Evolutionary conservation across 2,113 vertebrate species (phyloP), one percentile per base, ranked within the genome.

Genomic region (Corythornis cristatus): DNA sequence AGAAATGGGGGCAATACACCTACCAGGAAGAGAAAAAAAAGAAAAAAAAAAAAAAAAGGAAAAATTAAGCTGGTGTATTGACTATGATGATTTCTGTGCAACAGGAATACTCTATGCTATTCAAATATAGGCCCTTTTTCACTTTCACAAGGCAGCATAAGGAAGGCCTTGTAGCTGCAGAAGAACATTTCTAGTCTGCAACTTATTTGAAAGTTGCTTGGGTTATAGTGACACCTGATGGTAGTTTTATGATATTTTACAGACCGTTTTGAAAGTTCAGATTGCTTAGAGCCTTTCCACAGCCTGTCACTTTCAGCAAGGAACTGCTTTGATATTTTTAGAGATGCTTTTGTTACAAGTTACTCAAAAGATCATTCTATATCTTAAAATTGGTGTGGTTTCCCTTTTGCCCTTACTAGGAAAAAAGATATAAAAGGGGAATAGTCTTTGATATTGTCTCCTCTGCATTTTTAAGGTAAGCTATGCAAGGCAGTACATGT

Each of bases 211-310:
- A 71, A 33, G 37, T 83, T 94, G 40, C 45, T 90, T 95, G 86
- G 58, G 64, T 86, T 88, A 97, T 31, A 97, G 95, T 91, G 98
- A 97, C 97, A 97, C 91, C 97, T 97, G 75, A 95, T 97, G 97
- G 97, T 48, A 78, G 87, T 65, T 95, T 64, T 67, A 46, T 23
- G 48, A 6, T 8, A 82, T 76, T 70, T 48, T 58, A 50, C 33
- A 88, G 14, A 56, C 35, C 0, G 1, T 53, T 82, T 33, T 48
- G 68, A 81, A 74, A 77, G 70, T 46, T n/a, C 64, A 8, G 22
- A 9, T 64, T 7, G 48, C 51, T 60, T 35, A 10, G 0, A 67
- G 15, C 5, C 81, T 74, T 62, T 40, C 58, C 33, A 86, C 40
- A 79, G 67, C 7, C 37, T 40, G 25, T 25, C 15, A 11, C 9